Evolutionary conservation across 2,888 invertebrate genomes (phyloP), one percentile per base, ranked within the genome.

Genomic region (Tribolium freemani): DNA sequence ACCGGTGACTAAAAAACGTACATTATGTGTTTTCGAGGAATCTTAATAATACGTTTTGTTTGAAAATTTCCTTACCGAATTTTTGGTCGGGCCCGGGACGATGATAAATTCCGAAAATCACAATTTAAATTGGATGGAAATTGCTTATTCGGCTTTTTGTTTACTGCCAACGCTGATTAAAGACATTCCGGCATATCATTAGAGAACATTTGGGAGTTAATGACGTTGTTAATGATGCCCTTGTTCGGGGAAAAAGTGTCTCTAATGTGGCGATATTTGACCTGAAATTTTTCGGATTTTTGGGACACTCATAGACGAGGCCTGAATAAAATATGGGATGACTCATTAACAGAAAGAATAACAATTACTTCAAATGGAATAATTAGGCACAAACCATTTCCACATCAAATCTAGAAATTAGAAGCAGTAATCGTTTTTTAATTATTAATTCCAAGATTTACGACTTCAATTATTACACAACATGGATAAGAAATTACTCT

Each of bases 21-120:
- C 77, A 78, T 79, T 80, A 80, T 80, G 78, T 77, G 77, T 76
- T 79, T 74, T 76, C 73, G 66, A 78, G 77, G 80, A 81, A 81
- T 80, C 79, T 81, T 81, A 82, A 82, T 82, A 81, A 81, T 77
- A 80, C 66, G 77, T 76, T 76, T 66, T 61, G 61, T 60, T 67
- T 54, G 56, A 60, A 67, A 67, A 60, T 72, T 57, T 60, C 73
- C 68, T 71, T 72, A 67, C 64, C 68, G 64, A 72, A 67, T 71
- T 74, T 63, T 63, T 30, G n/a, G 51, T n/a, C 30, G 10, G 11
- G 16, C 67, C 69, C 38, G 60, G 9, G 58, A 68, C 68, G 50
- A 69, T 64, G 54, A 69, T 67, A 72, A 67, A 64, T 51, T 53
- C 51, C 5, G 26, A 64, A 68, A 69, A 72, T 46, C 56, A 69